phyloP scores from a whole-genome alignment of 2,888 invertebrate genomes.

The Lagria hirta region DNA sequence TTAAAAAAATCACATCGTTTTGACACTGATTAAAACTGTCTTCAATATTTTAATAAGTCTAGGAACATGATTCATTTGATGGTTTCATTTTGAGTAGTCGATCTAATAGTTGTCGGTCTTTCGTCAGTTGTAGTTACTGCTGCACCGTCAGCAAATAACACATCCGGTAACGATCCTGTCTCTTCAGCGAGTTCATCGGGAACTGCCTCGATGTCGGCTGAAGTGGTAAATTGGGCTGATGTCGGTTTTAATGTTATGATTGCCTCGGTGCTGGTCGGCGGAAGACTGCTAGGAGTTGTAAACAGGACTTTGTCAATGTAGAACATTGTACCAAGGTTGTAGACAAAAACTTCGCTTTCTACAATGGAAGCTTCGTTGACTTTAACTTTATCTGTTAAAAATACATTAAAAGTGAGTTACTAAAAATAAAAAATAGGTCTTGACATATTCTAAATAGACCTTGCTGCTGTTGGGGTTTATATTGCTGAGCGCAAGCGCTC shows the following conservation, averaged over 20 bases:
- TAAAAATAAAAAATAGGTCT: too few species aligned
- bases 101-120: conserved; percentile 21
- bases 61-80: conserved; percentile 34
- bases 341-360: conserved; percentile 65
- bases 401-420: too few species aligned
- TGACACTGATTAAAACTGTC: conserved; percentile 19
- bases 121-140: conserved; percentile 34
- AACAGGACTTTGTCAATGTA: conserved; percentile 63
- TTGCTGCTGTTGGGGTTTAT: neutral
- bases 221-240: conserved; percentile 34
- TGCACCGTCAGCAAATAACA: conserved; percentile 50
- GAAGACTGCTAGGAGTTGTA: conserved; percentile 43
- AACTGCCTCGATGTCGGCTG: conserved; percentile 43
- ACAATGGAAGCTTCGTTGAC: conserved; percentile 62
- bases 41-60: conserved; percentile 15
- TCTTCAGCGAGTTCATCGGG: conserved; percentile 51
- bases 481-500: too few species aligned
- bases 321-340: conserved; percentile 67
- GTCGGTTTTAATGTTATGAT: conserved; percentile 28
- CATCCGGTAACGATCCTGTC: conserved; percentile 48
- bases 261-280: conserved; percentile 36
- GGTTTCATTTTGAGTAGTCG: conserved; percentile 31
- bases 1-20: conserved; percentile 23
- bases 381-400: conserved; percentile 54
- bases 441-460: too few species aligned